phyloP scores from a whole-genome alignment of 2,113 vertebrate species.

The Gambusia affinis region DNA sequence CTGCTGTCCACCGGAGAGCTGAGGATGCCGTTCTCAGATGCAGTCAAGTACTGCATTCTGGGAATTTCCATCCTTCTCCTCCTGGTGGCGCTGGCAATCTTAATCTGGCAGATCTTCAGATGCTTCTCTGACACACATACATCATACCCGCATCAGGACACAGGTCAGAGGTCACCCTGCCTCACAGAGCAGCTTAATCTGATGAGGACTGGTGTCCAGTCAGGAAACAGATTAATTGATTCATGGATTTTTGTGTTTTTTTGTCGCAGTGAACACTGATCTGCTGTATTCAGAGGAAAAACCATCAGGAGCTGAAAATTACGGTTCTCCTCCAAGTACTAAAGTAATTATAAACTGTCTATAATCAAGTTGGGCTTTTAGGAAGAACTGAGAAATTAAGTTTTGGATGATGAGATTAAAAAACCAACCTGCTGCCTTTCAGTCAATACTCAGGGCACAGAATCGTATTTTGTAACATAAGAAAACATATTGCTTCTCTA shows the following conservation, averaged over 20 bases:
- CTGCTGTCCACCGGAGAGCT: conserved; percentile 35
- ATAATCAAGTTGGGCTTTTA: not conserved
- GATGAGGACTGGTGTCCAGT: not conserved
- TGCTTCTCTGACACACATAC: conserved; percentile 52
- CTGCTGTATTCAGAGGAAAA: conserved; percentile 13
- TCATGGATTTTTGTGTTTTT: conserved; percentile 11
- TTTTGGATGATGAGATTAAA: not conserved
- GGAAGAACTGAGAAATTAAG: not conserved
- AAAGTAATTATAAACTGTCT: conserved; percentile 40
- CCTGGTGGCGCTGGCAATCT: conserved; percentile 71
- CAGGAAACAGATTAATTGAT: not conserved
- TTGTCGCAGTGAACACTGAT: conserved; percentile 25
- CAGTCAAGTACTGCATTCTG: conserved; percentile 76
- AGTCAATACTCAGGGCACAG: not conserved
- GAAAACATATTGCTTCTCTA: not conserved
- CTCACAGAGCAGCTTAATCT: not conserved
- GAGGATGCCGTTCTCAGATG: conserved; percentile 63
- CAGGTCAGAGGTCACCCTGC: conserved; percentile 45
- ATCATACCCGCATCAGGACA: conserved; percentile 9
- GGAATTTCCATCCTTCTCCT: conserved; percentile 71
- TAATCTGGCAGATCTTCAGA: conserved; percentile 77
- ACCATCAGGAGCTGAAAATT: conserved; percentile 6
- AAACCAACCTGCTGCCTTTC: not conserved
- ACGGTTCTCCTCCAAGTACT: conserved; percentile 33
- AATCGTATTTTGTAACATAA: not conserved